Conservation (phyloP, 2,113 vertebrate species). For the Thunnus maccoyii region DNA sequence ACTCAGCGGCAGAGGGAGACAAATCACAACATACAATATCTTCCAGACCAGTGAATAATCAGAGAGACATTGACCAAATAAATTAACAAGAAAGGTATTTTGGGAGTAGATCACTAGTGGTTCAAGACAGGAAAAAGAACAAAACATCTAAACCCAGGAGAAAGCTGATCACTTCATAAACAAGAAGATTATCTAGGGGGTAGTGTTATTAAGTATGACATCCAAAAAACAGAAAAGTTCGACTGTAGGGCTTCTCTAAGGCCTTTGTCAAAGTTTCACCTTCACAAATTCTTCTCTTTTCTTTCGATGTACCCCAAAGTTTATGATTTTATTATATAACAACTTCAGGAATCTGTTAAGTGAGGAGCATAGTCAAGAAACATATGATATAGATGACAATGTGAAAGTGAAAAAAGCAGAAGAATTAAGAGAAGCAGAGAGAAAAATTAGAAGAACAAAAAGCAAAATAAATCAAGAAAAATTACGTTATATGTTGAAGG, state of each 20-base stretch:
- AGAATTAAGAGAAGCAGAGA: no score
- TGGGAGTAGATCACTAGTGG: constrained; percentile 24
- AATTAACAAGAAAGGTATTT: constrained; percentile 70
- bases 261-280: not conserved
- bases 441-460: no score
- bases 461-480: no score
- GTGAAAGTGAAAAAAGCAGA: no score
- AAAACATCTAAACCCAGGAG: constrained; percentile 50
- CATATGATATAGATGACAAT: not conserved
- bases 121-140: constrained; percentile 9
- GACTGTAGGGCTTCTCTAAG: constrained; percentile 28
- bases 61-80: constrained; percentile 48
- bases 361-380: not conserved
- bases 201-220: not conserved
- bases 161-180: constrained; percentile 43
- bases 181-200: constrained; percentile 7
- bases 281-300: not conserved
- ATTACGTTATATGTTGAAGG: no score
- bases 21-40: not conserved
- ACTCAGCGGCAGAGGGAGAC: constrained; percentile 5
- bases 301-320: not conserved
- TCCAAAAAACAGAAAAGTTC: constrained; percentile 7
- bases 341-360: no score
- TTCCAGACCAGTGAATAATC: constrained; percentile 62
- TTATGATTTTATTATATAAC: not conserved